A percentile compares a stretch with the other conserved stretches of the same genome.
Evolutionary conservation across 1,140 invertebrate genomes (phyloP).

Genomic region (Tyrophagus putrescentiae): DNA sequence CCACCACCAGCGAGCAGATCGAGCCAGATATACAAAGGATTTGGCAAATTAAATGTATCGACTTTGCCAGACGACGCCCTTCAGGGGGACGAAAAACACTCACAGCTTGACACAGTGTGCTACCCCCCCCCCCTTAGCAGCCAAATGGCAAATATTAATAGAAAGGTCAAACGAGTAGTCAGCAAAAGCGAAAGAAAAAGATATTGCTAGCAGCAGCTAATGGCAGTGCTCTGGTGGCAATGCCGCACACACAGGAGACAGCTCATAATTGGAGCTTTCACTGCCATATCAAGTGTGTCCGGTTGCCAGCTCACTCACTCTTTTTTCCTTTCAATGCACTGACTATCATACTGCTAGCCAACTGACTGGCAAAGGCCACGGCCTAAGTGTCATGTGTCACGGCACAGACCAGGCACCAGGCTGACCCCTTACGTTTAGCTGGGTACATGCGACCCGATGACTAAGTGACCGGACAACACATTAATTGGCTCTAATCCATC

Average conservation of each 20-base stretch:
- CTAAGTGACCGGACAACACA: conserved; percentile 2
- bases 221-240: too few species aligned
- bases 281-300: conserved; percentile 8
- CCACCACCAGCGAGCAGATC: too few species aligned
- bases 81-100: neutral
- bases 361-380: too few species aligned
- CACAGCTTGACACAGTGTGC: neutral
- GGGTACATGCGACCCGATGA: neutral
- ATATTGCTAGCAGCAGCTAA: too few species aligned
- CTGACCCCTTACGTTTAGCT: too few species aligned
- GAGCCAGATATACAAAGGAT: conserved; percentile 11
- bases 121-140: neutral
- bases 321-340: too few species aligned
- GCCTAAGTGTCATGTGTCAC: conserved; percentile 14
- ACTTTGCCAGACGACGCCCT: conserved; percentile 10
- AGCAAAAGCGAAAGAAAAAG: too few species aligned
- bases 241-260: neutral
- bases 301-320: neutral
- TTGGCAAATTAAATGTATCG: conserved; percentile 14
- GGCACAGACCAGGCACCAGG: neutral
- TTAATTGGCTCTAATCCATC: conserved; percentile 7
- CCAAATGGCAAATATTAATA: neutral
- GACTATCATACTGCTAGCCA: too few species aligned
- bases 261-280: conserved; percentile 13
- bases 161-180: neutral